Evolutionary conservation across 2,888 invertebrate species (phyloP), one percentile per base, ranked within the genome.

Genomic region (Drosophila putrida): DNA sequence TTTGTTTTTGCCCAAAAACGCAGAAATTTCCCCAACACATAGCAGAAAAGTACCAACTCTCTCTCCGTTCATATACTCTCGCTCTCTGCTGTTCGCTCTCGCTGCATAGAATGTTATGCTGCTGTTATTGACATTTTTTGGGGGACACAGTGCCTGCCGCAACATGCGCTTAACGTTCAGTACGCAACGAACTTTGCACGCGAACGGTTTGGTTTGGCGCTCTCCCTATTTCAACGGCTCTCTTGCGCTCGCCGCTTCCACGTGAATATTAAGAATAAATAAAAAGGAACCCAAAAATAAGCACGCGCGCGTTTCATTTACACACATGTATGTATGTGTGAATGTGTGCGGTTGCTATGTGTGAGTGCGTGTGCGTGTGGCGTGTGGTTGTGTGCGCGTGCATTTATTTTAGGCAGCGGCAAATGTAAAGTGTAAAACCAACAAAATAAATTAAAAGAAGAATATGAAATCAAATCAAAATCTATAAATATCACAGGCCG

Each of bases 181-280:
- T 85, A 81, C 72, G 84, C 83, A 77, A 85, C 87, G 89, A 85
- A 88, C 84, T 86, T 83, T 85, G 79, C 71, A 81, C 75, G 71
- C 55, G 65, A 66, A 66, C 73, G 87, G 87, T 81, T 75, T 11
- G 43, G 20, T 27, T 46, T 4, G 13, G 50, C 43, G 46, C 53
- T 47, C 13, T 20, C 41, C 15, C 36, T 33, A 11, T 5, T 62
- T 36, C 53, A 55, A 51, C 44, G 35, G 9, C 36, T 31, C 49
- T 31, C 20, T 20, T 20, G 20, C 50, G 55, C 83, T 73, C 83
- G 82, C 58, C 75, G 75, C 63, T 68, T 64, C 71, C 69, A 72
- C 82, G 85, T 74, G 68, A 71, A 66, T 73, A 57, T 65, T 31
- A 44, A 50, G 46, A 41, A 67, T 28, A 63, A 47, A 66, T 51